These are phyloP conservation scores for Beris morrisii DNA, from an alignment of 2,888 invertebrate species.

Conservation along the genomic window DNA sequence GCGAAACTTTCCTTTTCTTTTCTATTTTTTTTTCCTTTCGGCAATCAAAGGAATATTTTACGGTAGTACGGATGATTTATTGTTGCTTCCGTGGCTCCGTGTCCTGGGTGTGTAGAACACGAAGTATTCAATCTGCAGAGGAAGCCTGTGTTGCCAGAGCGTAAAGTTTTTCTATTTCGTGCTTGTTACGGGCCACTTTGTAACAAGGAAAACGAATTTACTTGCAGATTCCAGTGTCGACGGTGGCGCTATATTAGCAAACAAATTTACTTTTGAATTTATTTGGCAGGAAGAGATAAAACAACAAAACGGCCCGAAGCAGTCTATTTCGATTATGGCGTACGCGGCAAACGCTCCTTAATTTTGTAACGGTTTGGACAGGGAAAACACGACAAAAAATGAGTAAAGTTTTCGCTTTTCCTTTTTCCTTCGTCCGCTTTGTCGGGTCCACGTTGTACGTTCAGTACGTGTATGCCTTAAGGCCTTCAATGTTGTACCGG, in stretches of 20 bases:
- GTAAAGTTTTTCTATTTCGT: constrained; percentile 4
- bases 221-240: neutral
- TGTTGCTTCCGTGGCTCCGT: too few species aligned
- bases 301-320: constrained; percentile 5
- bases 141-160: neutral
- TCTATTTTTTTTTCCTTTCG: too few species aligned
- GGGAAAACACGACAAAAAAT: too few species aligned
- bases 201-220: constrained; percentile 4
- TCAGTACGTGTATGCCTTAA: too few species aligned
- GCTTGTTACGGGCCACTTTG: constrained; percentile 3
- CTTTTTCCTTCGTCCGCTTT: too few species aligned
- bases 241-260: constrained; percentile 6
- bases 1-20: too few species aligned
- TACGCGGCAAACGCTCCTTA: neutral
- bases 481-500: neutral
- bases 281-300: constrained; percentile 17
- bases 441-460: too few species aligned
- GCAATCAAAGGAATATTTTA: too few species aligned
- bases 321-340: constrained; percentile 15
- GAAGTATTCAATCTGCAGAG: neutral
- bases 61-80: too few species aligned
- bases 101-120: too few species aligned
- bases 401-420: too few species aligned
- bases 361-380: neutral
- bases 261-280: constrained; percentile 25